Evolutionary conservation across 2,113 vertebrate species (phyloP).

Genomic region (Mohoua ochrocephala): DNA sequence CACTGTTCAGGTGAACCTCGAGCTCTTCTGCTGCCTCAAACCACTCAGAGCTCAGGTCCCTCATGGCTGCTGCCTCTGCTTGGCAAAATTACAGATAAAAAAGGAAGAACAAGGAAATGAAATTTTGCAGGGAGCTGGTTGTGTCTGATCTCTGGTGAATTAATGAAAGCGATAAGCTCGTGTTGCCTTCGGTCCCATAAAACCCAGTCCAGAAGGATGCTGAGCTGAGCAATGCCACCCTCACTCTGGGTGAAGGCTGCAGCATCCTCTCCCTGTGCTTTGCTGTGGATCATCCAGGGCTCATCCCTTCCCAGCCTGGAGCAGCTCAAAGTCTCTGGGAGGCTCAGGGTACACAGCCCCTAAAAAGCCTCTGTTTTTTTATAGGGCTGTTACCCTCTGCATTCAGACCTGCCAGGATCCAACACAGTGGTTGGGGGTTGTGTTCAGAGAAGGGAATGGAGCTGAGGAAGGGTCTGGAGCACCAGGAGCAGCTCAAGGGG

Average conservation of each 20-base stretch:
- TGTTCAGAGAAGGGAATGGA: neutral
- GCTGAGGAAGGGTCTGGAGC: neutral
- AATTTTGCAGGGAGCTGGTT: neutral
- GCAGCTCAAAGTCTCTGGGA: neutral
- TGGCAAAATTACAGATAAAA: neutral
- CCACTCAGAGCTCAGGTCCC: neutral
- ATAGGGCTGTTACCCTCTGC: neutral
- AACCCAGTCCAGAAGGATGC: neutral
- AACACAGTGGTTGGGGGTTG: neutral
- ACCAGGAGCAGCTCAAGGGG: fast-evolving
- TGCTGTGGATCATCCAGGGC: neutral
- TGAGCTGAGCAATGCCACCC: neutral
- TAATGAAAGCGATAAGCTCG: neutral
- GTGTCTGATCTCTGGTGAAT: neutral
- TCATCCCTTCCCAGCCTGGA: neutral
- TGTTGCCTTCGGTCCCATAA: neutral
- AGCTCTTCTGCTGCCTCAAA: neutral
- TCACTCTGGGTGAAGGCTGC: neutral
- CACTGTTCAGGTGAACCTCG: neutral
- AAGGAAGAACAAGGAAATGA: neutral
- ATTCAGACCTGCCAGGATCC: neutral
- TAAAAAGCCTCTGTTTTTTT: neutral
- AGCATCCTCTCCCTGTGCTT: neutral
- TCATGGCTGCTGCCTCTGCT: neutral
- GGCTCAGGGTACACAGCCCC: neutral